Evolutionary conservation across 2,113 vertebrate species (phyloP).

Genomic region (Galbula dea): DNA sequence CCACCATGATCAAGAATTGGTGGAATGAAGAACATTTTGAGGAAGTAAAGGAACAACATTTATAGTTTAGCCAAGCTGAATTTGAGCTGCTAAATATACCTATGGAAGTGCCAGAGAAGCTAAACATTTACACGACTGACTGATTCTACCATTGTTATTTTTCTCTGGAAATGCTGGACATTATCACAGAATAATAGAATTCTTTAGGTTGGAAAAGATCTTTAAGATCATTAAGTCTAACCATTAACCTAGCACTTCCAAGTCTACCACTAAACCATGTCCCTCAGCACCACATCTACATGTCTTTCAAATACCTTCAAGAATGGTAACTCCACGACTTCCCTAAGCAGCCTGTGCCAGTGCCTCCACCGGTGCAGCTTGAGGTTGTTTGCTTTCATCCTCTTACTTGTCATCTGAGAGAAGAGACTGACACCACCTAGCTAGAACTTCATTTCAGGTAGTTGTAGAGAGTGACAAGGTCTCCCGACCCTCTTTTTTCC

Average conservation of each 20-base stretch:
- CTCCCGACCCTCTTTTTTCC: background rate
- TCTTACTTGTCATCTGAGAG: background rate
- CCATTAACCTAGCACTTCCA: background rate
- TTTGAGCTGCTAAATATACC: background rate
- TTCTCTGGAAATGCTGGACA: background rate
- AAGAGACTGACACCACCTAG: accelerated
- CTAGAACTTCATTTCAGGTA: background rate
- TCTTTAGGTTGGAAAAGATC: background rate
- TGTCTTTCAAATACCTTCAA: background rate
- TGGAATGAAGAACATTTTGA: background rate
- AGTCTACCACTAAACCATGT: background rate
- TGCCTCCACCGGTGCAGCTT: background rate
- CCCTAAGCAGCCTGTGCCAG: background rate
- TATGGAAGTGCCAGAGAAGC: background rate
- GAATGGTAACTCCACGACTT: background rate
- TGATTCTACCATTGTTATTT: background rate
- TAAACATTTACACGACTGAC: background rate
- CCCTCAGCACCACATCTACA: background rate
- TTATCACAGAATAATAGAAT: background rate
- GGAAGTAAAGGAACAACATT: background rate
- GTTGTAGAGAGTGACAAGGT: background rate
- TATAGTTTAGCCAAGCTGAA: background rate
- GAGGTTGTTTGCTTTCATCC: background rate
- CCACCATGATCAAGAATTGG: background rate
- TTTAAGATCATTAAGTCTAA: background rate